These are phyloP conservation scores for Drosophila prosaltans DNA, from an alignment of 1,140 invertebrate genomes.

Conservation along the genomic window DNA sequence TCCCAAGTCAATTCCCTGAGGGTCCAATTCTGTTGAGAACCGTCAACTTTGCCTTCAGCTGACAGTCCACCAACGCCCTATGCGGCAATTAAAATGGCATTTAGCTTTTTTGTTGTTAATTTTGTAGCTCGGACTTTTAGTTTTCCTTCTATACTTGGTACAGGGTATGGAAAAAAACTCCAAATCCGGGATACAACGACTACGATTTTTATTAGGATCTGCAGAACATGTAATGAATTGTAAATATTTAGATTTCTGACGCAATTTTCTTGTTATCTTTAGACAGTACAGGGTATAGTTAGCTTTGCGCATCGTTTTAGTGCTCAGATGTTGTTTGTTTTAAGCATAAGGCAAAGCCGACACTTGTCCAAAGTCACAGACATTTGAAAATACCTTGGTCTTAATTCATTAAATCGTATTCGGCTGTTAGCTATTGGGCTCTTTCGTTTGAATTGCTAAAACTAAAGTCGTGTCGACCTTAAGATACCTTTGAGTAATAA, in stretches of 20 bases:
- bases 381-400: conserved; percentile 47
- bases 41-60: conserved; percentile 14
- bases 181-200: too few relatives aligned
- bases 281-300: background rate
- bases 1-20: conserved; percentile 26
- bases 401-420: conserved; percentile 65
- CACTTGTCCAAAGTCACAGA: conserved; percentile 35
- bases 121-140: conserved; percentile 16
- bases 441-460: background rate
- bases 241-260: too few relatives aligned
- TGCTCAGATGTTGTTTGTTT: background rate
- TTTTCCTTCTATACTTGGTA: background rate
- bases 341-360: conserved; percentile 41
- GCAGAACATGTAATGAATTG: too few relatives aligned
- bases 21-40: conserved; percentile 27
- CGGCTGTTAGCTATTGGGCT: conserved; percentile 37
- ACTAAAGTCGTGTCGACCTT: background rate
- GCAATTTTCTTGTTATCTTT: background rate
- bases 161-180: too few relatives aligned
- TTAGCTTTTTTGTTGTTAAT: conserved; percentile 54
- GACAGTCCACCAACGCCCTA: conserved; percentile 44
- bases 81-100: conserved; percentile 77
- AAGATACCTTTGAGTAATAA: background rate
- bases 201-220: too few relatives aligned
- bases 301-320: background rate